Conservation (phyloP, 2,888 invertebrate species). For the Apamea epomidion region DNA sequence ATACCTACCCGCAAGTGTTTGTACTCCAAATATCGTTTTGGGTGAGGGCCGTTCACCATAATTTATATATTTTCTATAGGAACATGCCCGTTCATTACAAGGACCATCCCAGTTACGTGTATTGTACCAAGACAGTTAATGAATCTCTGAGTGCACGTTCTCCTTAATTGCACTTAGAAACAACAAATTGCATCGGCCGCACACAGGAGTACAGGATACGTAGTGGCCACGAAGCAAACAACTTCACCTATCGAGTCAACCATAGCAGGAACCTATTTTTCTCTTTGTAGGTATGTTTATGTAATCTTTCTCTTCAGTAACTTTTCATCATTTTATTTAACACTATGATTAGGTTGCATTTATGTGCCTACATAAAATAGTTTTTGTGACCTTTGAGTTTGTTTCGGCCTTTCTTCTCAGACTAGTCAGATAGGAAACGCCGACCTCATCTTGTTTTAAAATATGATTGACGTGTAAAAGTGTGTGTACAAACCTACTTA, state of each 20-base stretch:
- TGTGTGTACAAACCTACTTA: no score
- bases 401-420: no score
- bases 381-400: no score
- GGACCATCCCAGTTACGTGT: neutral
- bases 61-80: neutral
- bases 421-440: no score
- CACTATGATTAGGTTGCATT: neutral
- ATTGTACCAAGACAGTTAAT: neutral
- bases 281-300: neutral
- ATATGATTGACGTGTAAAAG: no score
- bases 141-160: neutral
- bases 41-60: constrained; percentile 6
- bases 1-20: constrained; percentile 22
- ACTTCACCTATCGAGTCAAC: neutral
- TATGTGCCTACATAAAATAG: neutral
- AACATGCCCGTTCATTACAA: no score
- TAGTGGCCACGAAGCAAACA: neutral
- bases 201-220: neutral
- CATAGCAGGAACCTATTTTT: neutral
- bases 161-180: constrained; percentile 8
- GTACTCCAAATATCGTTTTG: constrained; percentile 20
- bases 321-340: neutral
- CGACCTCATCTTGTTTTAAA: no score
- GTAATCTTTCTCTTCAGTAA: no score
- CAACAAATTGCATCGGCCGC: neutral